Percentiles rank a stretch among this genome's conserved stretches.
phyloP scores from a whole-genome alignment of 1,140 invertebrate genomes.

The Orchestia grillus region DNA sequence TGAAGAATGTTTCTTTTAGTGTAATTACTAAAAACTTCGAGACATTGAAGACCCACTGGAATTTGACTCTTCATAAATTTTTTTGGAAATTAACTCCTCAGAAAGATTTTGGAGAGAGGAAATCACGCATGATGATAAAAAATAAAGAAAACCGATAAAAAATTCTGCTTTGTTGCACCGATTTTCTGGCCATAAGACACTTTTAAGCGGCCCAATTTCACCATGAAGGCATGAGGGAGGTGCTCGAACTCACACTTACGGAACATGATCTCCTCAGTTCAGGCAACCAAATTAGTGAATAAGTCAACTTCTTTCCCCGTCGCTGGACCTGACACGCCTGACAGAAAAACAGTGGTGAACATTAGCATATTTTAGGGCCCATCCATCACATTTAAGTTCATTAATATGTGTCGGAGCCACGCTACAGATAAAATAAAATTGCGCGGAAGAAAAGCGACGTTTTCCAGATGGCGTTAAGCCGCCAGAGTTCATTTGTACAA shows the following conservation, averaged over 20 bases:
- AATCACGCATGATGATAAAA: neutral
- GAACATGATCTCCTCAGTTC: neutral
- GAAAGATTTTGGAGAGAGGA: neutral
- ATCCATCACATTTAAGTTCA: constrained; percentile 54
- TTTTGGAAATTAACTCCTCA: no score
- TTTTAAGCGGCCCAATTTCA: neutral
- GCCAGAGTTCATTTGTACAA: no score
- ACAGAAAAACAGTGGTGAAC: constrained; percentile 51
- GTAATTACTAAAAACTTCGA: no score
- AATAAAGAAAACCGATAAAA: neutral
- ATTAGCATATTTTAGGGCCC: constrained; percentile 52
- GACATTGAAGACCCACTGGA: no score
- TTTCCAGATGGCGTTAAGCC: neutral
- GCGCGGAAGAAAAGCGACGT: neutral
- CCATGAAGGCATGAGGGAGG: neutral
- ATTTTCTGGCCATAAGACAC: neutral
- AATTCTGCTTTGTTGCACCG: neutral
- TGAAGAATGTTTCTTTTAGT: no score
- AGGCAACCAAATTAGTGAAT: constrained; percentile 28
- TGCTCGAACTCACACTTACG: neutral
- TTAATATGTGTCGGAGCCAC: neutral
- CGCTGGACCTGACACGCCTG: neutral
- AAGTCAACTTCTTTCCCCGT: neutral
- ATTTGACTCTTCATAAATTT: no score
- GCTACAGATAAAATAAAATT: neutral